Evolutionary conservation across 2,797 vertebrate genomes (phyloP).

Genomic region (Pangasius djambal): DNA sequence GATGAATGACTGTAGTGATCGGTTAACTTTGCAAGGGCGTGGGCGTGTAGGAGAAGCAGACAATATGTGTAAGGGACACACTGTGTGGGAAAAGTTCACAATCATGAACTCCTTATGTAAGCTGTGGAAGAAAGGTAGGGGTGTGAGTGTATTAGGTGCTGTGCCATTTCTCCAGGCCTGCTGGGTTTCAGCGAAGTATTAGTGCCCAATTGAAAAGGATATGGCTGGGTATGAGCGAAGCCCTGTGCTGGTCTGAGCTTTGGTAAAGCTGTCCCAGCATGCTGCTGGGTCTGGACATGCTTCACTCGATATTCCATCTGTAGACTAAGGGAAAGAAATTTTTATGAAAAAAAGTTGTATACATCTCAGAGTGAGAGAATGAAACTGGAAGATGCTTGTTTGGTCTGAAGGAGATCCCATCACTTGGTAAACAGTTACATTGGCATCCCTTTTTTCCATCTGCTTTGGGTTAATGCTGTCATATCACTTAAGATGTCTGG

Average conservation of each 20-base stretch:
- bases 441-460: not conserved
- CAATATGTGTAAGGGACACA: slow-evolving; percentile 1
- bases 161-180: not conserved
- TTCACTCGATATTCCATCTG: not conserved
- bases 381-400: not conserved
- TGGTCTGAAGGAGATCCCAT: not conserved
- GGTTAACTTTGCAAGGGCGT: slow-evolving; percentile 13
- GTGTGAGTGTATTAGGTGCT: not conserved
- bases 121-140: not conserved
- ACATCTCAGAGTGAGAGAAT: not conserved
- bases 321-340: not conserved
- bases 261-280: slow-evolving; percentile 23
- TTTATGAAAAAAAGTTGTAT: not conserved
- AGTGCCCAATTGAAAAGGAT: slow-evolving; percentile 20
- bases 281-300: slow-evolving; percentile 16
- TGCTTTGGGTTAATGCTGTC: not conserved
- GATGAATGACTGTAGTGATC: slow-evolving; percentile 32
- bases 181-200: not conserved
- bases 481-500: not conserved
- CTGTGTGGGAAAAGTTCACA: slow-evolving; percentile 9
- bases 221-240: slow-evolving; percentile 31
- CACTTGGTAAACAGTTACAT: not conserved
- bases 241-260: slow-evolving; percentile 31
- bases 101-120: not conserved
- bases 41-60: slow-evolving; percentile 9